Conservation (phyloP, 1,140 invertebrate species). For the Phenacoccus solenopsis region DNA sequence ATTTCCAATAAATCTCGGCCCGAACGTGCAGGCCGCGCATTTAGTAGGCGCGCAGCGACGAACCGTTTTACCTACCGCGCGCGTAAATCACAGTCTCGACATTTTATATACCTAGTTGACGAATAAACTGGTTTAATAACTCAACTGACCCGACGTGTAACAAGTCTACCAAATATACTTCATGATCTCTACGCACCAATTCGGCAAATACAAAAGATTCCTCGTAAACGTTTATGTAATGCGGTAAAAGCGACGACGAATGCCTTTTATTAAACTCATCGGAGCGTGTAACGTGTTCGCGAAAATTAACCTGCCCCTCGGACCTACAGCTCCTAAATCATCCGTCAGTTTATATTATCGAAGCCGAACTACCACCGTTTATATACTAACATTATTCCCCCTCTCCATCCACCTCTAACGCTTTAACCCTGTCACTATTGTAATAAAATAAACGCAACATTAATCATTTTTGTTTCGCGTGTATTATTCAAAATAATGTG, state of each 20-base stretch:
- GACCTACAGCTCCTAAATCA: not conserved
- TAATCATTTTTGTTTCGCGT: slow-evolving; percentile 11
- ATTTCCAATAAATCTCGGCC: not conserved
- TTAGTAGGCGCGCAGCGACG: not conserved
- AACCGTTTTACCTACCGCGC: not conserved
- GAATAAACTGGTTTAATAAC: slow-evolving; percentile 15
- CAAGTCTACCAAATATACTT: not conserved
- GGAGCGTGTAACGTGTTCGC: slow-evolving; percentile 12
- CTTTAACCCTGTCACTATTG: not conserved
- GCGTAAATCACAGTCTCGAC: not conserved
- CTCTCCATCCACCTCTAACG: not conserved
- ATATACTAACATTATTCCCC: not conserved
- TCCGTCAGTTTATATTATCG: not conserved
- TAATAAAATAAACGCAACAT: slow-evolving; percentile 6
- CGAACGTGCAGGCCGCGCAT: too few relatives aligned
- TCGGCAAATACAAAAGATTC: not conserved
- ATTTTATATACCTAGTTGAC: slow-evolving; percentile 14
- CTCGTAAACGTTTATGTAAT: slow-evolving; percentile 10
- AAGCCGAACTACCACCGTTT: not conserved
- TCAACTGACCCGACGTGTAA: not conserved
- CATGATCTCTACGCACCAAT: not conserved
- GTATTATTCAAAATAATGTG: slow-evolving; percentile 17
- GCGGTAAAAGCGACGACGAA: not conserved
- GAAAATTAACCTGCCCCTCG: slow-evolving; percentile 6
- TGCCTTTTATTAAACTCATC: not conserved